Conservation (phyloP, 2,113 vertebrate genomes). For the Tursiops truncatus region DNA sequence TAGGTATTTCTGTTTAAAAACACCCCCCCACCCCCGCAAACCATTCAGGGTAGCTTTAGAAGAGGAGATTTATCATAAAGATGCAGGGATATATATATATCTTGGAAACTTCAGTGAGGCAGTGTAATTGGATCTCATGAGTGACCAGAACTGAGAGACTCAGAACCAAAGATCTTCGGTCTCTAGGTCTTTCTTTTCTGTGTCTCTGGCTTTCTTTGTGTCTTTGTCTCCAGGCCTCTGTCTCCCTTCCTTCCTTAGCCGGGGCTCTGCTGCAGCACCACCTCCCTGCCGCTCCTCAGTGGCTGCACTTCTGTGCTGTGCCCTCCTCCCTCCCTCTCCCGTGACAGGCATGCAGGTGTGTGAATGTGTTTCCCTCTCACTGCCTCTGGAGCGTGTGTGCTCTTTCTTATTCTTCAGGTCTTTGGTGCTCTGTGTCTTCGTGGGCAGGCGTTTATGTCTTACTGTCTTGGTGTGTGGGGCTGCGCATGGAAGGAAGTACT, state of each 20-base stretch:
- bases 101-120: not conserved
- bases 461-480: not conserved
- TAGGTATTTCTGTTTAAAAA: not conserved
- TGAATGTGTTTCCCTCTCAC: not conserved
- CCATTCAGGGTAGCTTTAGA: not conserved
- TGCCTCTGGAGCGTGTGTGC: not conserved
- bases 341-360: not conserved
- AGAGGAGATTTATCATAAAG: not conserved
- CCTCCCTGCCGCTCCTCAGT: not conserved
- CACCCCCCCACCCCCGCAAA: too few species aligned
- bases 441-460: not conserved
- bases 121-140: not conserved
- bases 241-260: not conserved
- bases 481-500: not conserved
- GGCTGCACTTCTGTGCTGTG: not conserved
- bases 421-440: not conserved
- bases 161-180: not conserved
- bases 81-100: not conserved
- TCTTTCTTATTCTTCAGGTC: not conserved
- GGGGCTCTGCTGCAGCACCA: rapidly evolving
- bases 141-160: not conserved
- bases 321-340: not conserved
- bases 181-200: not conserved
- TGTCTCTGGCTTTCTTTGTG: not conserved
- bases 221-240: not conserved